phyloP scores from a whole-genome alignment of 2,113 vertebrate species.

The Andinoacara biseriatus region DNA sequence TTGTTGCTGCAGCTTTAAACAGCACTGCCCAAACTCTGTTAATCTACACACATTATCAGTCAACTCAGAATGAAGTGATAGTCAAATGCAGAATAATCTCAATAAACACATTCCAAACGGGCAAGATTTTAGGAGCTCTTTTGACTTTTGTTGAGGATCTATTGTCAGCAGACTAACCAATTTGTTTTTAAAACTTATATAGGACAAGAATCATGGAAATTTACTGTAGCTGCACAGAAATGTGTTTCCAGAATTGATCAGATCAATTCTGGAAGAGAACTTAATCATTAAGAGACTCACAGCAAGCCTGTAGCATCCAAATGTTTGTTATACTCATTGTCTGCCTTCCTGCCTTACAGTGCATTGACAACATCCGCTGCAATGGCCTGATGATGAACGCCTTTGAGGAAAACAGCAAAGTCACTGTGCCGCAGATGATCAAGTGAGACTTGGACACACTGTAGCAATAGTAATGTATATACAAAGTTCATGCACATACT shows the following conservation, averaged over 20 bases:
- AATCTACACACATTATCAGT: neutral
- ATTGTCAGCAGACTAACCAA: neutral
- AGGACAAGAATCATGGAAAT: neutral
- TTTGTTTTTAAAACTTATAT: neutral
- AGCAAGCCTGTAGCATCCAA: neutral
- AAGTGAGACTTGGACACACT: conserved; percentile 84
- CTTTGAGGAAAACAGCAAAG: conserved; percentile 97
- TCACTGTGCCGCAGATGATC: conserved; percentile 97
- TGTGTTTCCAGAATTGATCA: too few species aligned
- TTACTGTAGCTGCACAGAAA: neutral
- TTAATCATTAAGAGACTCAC: neutral
- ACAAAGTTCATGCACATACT: conserved; percentile 27
- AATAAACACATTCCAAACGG: neutral
- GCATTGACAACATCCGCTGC: conserved; percentile 98
- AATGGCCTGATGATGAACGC: conserved; percentile 99
- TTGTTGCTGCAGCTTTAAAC: neutral
- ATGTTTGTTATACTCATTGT: conserved; percentile 3
- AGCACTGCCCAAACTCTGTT: neutral
- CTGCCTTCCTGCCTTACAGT: conserved; percentile 76
- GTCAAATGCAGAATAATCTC: neutral
- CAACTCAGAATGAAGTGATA: neutral
- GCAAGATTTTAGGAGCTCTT: neutral
- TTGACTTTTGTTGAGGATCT: neutral
- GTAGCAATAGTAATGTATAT: neutral
- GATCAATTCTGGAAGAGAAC: neutral